Evolutionary conservation across 2,797 vertebrate genomes (phyloP).

Genomic region (Brachyrhaphis roseni): DNA sequence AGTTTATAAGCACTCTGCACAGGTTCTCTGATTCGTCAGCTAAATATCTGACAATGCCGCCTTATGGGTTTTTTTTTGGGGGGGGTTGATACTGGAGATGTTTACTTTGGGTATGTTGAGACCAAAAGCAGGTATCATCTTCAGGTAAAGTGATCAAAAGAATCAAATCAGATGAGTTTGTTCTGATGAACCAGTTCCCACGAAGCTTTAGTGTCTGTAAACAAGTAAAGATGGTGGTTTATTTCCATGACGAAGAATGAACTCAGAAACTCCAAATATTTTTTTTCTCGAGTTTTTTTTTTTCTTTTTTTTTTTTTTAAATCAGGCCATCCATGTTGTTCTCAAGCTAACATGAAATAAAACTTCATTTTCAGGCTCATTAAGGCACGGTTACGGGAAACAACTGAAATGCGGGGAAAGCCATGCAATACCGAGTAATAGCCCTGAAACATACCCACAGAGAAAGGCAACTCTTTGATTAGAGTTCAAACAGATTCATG

Average conservation of each 20-base stretch:
- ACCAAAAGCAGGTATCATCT: constrained; percentile 5
- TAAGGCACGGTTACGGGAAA: neutral
- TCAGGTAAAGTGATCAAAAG: constrained; percentile 14
- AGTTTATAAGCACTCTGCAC: neutral
- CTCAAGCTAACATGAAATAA: neutral
- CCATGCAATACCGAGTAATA: constrained; percentile 4
- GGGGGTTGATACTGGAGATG: neutral
- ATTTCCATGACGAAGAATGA: constrained; percentile 6
- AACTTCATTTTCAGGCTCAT: neutral
- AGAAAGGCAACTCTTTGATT: constrained; percentile 1
- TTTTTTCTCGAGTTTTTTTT: neutral
- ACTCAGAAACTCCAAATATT: neutral
- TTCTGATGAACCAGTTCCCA: constrained; percentile 7
- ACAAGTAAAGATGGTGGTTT: neutral
- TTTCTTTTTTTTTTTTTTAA: no score
- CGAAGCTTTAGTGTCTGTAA: constrained; percentile 16
- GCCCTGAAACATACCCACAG: neutral
- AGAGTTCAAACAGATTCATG: neutral
- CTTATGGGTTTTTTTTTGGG: neutral
- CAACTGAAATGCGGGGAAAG: neutral
- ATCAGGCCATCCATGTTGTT: neutral
- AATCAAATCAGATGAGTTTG: constrained; percentile 27
- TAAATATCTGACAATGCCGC: neutral
- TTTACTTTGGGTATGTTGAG: constrained; percentile 9
- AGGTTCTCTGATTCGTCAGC: neutral